Conservation (phyloP, 2,113 vertebrate species). For the Pyxicephalus adspersus region DNA sequence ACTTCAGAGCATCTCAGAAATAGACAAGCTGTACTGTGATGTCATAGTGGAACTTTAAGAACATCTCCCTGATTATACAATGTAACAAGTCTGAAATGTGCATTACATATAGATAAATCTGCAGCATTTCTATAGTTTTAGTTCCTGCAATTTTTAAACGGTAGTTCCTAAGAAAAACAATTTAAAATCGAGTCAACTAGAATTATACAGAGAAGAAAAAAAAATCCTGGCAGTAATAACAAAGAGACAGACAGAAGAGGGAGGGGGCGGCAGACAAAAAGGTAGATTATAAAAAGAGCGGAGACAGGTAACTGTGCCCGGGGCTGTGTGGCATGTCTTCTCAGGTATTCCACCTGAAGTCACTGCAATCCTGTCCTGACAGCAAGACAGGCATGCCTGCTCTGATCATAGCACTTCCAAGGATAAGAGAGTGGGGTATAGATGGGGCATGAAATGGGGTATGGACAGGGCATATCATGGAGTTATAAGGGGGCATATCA, state of each 20-base stretch:
- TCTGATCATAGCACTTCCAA: neutral
- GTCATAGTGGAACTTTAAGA: neutral
- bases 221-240: slow-evolving; percentile 27
- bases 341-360: slow-evolving; percentile 61
- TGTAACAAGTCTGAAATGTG: neutral
- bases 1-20: no score
- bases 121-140: neutral
- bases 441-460: no score
- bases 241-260: slow-evolving; percentile 38
- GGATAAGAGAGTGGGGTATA: no score
- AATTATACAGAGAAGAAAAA: slow-evolving; percentile 49
- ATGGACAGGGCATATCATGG: no score
- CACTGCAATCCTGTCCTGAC: slow-evolving; percentile 55
- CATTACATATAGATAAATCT: neutral
- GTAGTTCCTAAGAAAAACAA: slow-evolving; percentile 53
- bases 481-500: no score
- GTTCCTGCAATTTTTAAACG: neutral
- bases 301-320: slow-evolving; percentile 63
- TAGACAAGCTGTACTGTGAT: no score
- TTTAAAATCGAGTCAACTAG: slow-evolving; percentile 54
- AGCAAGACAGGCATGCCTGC: neutral
- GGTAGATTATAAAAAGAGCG: slow-evolving; percentile 38
- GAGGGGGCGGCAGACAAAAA: slow-evolving; percentile 35
- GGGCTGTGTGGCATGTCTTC: slow-evolving; percentile 61
- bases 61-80: neutral